Evolutionary conservation across 1,140 invertebrate genomes (phyloP).

Genomic region (Euborellia annulipes): DNA sequence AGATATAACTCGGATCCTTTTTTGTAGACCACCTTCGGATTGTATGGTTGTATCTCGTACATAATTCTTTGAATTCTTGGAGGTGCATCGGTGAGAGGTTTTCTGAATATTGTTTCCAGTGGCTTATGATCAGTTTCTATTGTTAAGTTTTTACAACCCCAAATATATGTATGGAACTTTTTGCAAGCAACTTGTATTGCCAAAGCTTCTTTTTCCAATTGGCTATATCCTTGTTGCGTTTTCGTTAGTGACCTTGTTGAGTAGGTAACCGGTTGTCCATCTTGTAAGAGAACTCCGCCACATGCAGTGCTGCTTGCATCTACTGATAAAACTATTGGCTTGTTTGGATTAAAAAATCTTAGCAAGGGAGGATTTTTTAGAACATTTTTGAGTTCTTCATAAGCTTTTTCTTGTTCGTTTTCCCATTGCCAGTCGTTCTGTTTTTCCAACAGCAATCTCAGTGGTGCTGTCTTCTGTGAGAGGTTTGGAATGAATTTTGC

Average conservation of each 20-base stretch:
- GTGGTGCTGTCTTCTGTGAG: conserved; percentile 12
- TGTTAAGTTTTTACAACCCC: conserved; percentile 17
- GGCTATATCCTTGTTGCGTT: conserved; percentile 19
- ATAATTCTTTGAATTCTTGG: conserved; percentile 19
- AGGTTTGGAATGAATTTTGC: conserved; percentile 18
- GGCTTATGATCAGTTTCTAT: conserved; percentile 24
- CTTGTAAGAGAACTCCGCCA: conserved; percentile 22
- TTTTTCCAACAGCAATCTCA: conserved; percentile 15
- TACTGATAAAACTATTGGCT: conserved; percentile 8
- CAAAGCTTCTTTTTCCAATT: conserved; percentile 21
- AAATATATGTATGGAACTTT: conserved; percentile 12
- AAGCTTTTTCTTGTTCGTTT: conserved; percentile 12
- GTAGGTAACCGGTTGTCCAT: conserved; percentile 19
- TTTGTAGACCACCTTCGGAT: conserved; percentile 9
- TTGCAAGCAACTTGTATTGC: conserved; percentile 7
- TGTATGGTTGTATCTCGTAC: background rate
- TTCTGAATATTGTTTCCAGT: conserved; percentile 20
- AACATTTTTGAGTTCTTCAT: conserved; percentile 14
- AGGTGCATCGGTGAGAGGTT: conserved; percentile 19
- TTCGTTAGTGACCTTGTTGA: conserved; percentile 10
- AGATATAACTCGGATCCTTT: background rate
- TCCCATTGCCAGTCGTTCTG: conserved; percentile 8
- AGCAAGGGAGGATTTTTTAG: conserved; percentile 11
- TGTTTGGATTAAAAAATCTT: conserved; percentile 15
- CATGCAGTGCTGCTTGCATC: conserved; percentile 15